Evolutionary conservation across 2,888 invertebrate species (phyloP).

Genomic region (Lasius fuliginosus): DNA sequence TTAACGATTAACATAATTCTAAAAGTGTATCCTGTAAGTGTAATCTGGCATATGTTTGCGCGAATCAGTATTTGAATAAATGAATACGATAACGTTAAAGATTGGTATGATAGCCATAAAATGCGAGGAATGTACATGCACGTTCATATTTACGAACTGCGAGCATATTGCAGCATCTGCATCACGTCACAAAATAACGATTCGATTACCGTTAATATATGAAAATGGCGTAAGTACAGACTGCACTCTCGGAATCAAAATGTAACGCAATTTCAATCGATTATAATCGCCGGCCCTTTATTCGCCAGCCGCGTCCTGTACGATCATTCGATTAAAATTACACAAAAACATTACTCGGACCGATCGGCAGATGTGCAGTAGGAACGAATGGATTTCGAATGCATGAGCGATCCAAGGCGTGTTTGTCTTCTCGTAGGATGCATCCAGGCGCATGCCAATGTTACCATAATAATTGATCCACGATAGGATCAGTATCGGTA

Average conservation of each 20-base stretch:
- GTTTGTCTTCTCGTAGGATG: constrained; percentile 67
- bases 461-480: constrained; percentile 62
- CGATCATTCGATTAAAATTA: constrained; percentile 77
- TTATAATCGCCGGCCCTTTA: constrained; percentile 61
- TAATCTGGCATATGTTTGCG: constrained; percentile 7
- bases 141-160: constrained; percentile 19
- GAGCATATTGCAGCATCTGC: constrained; percentile 39
- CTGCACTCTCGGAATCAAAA: constrained; percentile 51
- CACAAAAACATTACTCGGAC: constrained; percentile 61
- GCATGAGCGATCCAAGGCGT: constrained; percentile 51
- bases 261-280: constrained; percentile 67
- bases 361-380: constrained; percentile 68
- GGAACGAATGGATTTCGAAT: constrained; percentile 68
- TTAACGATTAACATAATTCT: constrained; percentile 4
- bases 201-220: constrained; percentile 68
- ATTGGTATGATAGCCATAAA: constrained; percentile 25
- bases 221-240: constrained; percentile 71
- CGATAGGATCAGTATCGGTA: constrained; percentile 64
- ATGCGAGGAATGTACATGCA: constrained; percentile 11
- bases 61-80: constrained; percentile 30
- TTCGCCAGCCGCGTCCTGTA: constrained; percentile 60
- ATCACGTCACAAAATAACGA: constrained; percentile 43
- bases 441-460: constrained; percentile 41
- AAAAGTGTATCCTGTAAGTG: background rate
- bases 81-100: constrained; percentile 27